Base-by-base conservation (phyloP, 2,888 invertebrate genomes). In the Gerris lacustris region DNA sequence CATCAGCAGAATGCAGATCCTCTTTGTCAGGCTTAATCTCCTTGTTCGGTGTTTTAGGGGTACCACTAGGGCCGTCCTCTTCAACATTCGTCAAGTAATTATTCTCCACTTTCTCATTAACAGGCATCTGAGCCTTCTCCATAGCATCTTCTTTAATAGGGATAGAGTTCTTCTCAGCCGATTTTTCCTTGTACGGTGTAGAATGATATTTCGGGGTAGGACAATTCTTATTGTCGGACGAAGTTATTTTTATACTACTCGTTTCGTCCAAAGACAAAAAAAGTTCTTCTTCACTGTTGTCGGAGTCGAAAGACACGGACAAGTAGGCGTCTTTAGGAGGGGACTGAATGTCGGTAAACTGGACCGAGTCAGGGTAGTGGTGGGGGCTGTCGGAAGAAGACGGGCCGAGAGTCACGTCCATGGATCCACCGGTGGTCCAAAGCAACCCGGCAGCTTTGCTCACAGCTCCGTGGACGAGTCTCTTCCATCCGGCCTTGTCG, bases 401-500 rank as follows among this genome's bases (percentile, higher is more conserved):
- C 9, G 55, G 55, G 2, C 55, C 55, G 15, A 55, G 9, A 55
- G 55, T 55, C 2, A 55, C 55, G 15, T 55, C 55, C 11, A 55
- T 15, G 9, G 55, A 9, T 55, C 55, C 55, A 5, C 55, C 55
- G 15, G 55, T 15, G 15, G 55, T 55, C 55, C 55, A 55, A 15
- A 55, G 15, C 11, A 55, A 15, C 15, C 55, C 55, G 55, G 55
- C 55, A 55, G 55, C 55, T 55, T 55, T 55, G 15, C 55, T 55
- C 55, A 55, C 15, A 5, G 55, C 55, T 55, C 55, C 55, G 55
- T 55, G 55, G 9, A 55, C 5, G 4, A 55, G 55, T 55, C 55
- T 55, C 55, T 55, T 55, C 55, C 55, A 55, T 55, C 55, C 55
- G 55, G 55, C 55, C 15, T 55, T 55, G 55, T 55, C 55, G 15